These are phyloP conservation scores for Nephila pilipes DNA, from an alignment of 1,140 invertebrate genomes.

Conservation along the genomic window DNA sequence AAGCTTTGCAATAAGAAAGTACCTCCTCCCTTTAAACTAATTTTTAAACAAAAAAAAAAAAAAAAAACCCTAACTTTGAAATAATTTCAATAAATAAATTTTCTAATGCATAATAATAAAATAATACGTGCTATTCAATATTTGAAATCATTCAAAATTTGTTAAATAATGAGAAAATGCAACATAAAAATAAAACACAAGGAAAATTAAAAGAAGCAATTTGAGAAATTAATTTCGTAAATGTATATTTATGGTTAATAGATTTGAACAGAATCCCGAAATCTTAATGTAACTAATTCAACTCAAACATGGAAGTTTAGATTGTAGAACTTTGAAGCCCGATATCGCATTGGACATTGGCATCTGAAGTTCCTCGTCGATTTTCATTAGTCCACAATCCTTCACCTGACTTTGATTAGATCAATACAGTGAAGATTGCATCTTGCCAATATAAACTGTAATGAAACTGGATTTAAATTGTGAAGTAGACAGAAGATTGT, in stretches of 20 bases:
- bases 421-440: background rate
- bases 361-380: background rate
- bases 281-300: background rate
- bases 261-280: background rate
- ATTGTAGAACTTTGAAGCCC: background rate
- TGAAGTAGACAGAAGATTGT: background rate
- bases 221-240: background rate
- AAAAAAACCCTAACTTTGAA: too few species aligned
- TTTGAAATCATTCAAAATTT: too few species aligned
- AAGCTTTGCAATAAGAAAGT: too few species aligned
- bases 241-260: background rate
- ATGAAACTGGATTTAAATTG: conserved; percentile 22
- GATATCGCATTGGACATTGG: background rate
- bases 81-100: too few species aligned
- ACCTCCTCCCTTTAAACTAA: too few species aligned
- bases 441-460: background rate
- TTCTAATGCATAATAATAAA: too few species aligned
- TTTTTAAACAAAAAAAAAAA: too few species aligned
- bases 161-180: too few species aligned
- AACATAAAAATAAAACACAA: too few species aligned
- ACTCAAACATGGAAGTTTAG: conserved; percentile 4
- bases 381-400: conserved; percentile 13
- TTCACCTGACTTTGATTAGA: background rate
- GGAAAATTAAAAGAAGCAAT: background rate
- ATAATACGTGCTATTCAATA: too few species aligned